Percentiles rank a stretch among this genome's conserved stretches.
These are phyloP conservation scores for Lasius fuliginosus DNA, from an alignment of 2,888 invertebrate species.

Conservation along the genomic window DNA sequence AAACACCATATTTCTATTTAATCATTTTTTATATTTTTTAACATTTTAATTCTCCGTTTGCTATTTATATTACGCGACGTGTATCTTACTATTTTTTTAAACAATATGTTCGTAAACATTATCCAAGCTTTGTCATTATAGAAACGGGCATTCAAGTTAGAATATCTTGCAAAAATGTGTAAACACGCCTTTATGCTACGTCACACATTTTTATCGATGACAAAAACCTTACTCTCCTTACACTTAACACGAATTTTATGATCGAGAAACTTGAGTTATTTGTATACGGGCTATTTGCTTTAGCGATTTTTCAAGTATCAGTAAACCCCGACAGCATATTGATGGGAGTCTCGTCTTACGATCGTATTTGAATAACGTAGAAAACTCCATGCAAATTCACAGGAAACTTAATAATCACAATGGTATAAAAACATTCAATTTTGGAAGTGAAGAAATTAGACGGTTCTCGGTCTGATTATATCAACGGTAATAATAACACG, in stretches of 20 bases:
- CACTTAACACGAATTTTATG: conserved; percentile 25
- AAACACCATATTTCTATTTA: conserved; percentile 33
- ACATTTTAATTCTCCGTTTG: conserved; percentile 32
- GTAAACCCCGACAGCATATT: conserved; percentile 17
- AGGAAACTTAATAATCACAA: conserved; percentile 27
- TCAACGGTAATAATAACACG: conserved; percentile 8
- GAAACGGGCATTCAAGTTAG: not conserved
- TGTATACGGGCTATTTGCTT: conserved; percentile 5
- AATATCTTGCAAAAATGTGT: conserved; percentile 1
- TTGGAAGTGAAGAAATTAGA: conserved; percentile 4
- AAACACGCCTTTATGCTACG: not conserved
- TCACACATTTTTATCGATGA: conserved; percentile 3
- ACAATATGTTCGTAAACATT: conserved; percentile 3
- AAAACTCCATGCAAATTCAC: not conserved
- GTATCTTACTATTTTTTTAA: conserved; percentile 6
- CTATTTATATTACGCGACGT: not conserved
- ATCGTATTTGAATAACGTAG: conserved; percentile 31
- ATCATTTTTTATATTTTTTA: conserved; percentile 1
- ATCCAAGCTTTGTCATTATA: not conserved
- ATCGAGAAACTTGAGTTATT: conserved; percentile 4
- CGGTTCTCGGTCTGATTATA: conserved; percentile 21
- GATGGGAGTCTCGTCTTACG: conserved; percentile 27
- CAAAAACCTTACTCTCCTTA: not conserved
- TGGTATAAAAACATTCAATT: not conserved
- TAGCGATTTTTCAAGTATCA: conserved; percentile 24